Evolutionary conservation across 2,888 invertebrate species (phyloP), one percentile per base, ranked within the genome.

Genomic region (Troides helena): DNA sequence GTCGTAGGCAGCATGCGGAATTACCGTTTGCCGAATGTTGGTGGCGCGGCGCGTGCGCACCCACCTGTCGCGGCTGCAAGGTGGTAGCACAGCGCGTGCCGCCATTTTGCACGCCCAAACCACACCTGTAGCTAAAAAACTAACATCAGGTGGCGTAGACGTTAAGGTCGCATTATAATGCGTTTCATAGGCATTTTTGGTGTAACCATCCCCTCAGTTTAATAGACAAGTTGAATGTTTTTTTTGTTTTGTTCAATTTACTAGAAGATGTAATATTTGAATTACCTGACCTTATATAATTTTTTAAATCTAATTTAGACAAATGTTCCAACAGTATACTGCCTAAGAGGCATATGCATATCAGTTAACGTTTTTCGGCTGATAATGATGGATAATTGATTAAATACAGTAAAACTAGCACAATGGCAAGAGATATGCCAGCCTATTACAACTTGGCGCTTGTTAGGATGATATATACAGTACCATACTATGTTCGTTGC

Each of bases 31-130:
- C 78, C 74, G 76, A 78, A 77, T 75, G 66, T 69, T 64, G 68
- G 68, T 67, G 68, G 70, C 72, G 71, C 68, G 68, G 70, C 72
- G 71, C 74, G 70, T 75, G 74, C 74, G 74, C 74, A 72, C 76
- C 84, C 89, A 89, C 87, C 88, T 89, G 89, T 86, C 87, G 76
- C 76, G 65, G 25, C 71, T 69, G 79, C 81, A 81, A 81, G 81
- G 80, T 81, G 81, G 77, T 73, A 70, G 66, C 74, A 73, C 73
- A 68, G 72, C 79, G 81, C 84, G 78, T 79, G 43, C 53, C 67
- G 71, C 74, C 77, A 75, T 77, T 79, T 77, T 73, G 78, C 77
- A 72, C 72, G 72, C 76, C 75, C 69, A 67, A 67, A 70, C 66
- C 73, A 74, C 80, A 80, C 81, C 80, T 80, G 80, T 80, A 78